phyloP scores from a whole-genome alignment of 2,113 vertebrate genomes.

The Spilogale gracilis region DNA sequence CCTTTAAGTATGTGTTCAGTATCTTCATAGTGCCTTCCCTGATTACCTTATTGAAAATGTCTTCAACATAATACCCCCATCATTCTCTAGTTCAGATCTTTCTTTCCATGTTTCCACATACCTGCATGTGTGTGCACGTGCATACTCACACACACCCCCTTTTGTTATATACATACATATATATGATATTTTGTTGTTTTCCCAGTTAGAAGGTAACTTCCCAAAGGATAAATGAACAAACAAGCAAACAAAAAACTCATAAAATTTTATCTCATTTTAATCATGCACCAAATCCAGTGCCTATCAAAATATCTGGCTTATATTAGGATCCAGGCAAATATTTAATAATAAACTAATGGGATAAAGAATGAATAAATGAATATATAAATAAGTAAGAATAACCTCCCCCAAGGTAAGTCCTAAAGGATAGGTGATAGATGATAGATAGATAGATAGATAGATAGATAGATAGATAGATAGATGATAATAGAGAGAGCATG shows the following conservation, averaged over 20 bases:
- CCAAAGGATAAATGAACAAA: neutral
- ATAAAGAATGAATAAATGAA: neutral
- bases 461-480: neutral
- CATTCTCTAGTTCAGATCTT: neutral
- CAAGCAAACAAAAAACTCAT: neutral
- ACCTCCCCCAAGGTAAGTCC: neutral
- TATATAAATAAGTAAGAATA: neutral
- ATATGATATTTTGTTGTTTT: neutral
- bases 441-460: neutral
- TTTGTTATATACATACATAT: neutral
- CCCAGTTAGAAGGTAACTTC: neutral
- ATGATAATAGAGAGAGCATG: neutral
- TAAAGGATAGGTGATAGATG: neutral
- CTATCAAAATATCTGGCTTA: neutral
- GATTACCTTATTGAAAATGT: neutral
- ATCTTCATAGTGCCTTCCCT: neutral
- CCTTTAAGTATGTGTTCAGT: neutral
- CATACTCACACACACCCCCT: neutral
- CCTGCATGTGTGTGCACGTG: rapidly evolving
- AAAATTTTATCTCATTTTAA: neutral
- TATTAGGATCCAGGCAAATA: neutral
- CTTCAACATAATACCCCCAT: too few relatives aligned
- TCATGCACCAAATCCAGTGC: neutral
- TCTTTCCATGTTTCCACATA: neutral
- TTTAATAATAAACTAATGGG: neutral